A percentile compares a stretch with the other conserved stretches of the same genome.
These are phyloP conservation scores for Vireo griseus DNA, from an alignment of 2,797 vertebrate genomes.

Conservation along the genomic window DNA sequence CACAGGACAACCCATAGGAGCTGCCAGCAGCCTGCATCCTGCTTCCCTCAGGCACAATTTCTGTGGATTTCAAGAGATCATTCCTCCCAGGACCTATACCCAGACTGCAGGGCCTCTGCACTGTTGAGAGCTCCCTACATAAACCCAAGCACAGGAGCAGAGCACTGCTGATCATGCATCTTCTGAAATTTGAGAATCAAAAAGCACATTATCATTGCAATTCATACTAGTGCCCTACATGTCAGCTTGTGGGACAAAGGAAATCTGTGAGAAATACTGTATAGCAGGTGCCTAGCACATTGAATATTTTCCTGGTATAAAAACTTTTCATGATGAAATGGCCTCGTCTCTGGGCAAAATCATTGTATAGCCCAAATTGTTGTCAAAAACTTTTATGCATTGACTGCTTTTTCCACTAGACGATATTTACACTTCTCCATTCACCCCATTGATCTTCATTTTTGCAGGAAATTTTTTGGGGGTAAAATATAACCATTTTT, in stretches of 20 bases:
- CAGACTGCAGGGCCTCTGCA: neutral
- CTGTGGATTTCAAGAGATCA: neutral
- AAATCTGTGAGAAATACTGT: neutral
- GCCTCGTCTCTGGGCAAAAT: conserved; percentile 19
- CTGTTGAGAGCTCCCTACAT: neutral
- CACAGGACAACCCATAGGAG: fast-evolving
- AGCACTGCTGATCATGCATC: neutral
- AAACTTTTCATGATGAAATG: conserved; percentile 33
- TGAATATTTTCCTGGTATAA: conserved; percentile 20
- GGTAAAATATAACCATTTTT: conserved; percentile 44
- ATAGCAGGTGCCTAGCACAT: neutral
- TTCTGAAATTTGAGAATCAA: neutral
- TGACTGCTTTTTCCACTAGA: conserved; percentile 39
- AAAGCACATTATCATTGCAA: neutral
- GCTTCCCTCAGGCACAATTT: neutral
- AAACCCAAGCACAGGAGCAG: neutral
- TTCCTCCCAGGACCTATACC: neutral
- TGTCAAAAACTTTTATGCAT: conserved; percentile 53
- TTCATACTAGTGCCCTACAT: neutral
- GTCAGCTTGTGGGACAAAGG: neutral
- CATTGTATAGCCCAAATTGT: conserved; percentile 24
- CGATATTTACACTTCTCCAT: conserved; percentile 36
- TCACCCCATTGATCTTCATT: conserved; percentile 58
- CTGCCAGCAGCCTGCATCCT: neutral
- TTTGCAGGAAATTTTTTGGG: conserved; percentile 24